Evolutionary conservation across 2,888 invertebrate genomes (phyloP).

Genomic region (Pseudeuparius sepicola): DNA sequence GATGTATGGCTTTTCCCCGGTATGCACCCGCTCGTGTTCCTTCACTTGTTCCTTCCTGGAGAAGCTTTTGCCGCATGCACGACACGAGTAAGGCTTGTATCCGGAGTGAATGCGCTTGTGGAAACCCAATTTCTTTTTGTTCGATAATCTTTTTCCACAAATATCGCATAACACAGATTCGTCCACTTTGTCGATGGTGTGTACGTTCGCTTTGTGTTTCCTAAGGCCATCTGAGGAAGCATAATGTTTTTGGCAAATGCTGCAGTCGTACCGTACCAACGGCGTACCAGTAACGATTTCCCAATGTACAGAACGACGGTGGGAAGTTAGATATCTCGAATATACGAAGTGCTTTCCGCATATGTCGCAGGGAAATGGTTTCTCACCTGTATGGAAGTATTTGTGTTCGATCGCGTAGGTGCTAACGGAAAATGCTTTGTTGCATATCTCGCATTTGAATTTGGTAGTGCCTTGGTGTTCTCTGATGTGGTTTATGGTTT

Average conservation of each 20-base stretch:
- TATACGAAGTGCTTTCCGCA: slow-evolving; percentile 46
- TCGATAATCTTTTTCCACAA: slow-evolving; percentile 46
- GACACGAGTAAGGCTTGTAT: slow-evolving; percentile 40
- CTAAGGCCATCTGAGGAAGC: slow-evolving; percentile 32
- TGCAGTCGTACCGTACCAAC: slow-evolving; percentile 36
- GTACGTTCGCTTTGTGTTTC: slow-evolving; percentile 35
- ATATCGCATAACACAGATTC: slow-evolving; percentile 44
- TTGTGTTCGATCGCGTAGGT: slow-evolving; percentile 43
- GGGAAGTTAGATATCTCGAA: slow-evolving; percentile 44
- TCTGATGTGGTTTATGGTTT: slow-evolving; percentile 36
- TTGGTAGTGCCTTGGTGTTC: slow-evolving; percentile 42
- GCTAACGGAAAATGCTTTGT: slow-evolving; percentile 40
- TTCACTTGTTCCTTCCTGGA: slow-evolving; percentile 50
- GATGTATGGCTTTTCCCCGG: slow-evolving; percentile 51
- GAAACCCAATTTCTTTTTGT: slow-evolving; percentile 42
- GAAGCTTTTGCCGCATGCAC: slow-evolving; percentile 43
- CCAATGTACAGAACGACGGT: slow-evolving; percentile 43
- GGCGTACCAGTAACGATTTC: slow-evolving; percentile 36
- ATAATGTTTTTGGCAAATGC: slow-evolving; percentile 36
- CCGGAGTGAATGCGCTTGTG: slow-evolving; percentile 46
- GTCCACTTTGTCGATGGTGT: slow-evolving; percentile 36
- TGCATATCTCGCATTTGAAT: slow-evolving; percentile 40
- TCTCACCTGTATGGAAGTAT: slow-evolving; percentile 45
- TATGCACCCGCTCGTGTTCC: slow-evolving; percentile 49
- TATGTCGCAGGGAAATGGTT: slow-evolving; percentile 41